Conservation (phyloP, 2,797 vertebrate species). For the Dromococcyx pavoninus region DNA sequence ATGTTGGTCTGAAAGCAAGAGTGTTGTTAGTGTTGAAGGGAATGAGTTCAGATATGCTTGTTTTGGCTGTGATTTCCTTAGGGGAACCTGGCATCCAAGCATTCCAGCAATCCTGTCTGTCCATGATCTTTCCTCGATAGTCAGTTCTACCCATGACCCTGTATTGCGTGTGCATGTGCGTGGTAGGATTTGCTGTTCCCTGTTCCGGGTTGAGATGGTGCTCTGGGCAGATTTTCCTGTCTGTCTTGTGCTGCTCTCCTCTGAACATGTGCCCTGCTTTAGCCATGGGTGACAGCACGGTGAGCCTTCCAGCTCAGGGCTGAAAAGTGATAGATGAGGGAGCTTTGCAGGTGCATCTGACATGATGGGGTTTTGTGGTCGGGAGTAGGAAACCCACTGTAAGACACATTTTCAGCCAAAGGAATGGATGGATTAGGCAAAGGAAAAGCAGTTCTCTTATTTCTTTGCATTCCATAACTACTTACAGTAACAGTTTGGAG, state of each 20-base stretch:
- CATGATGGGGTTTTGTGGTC: rapidly evolving
- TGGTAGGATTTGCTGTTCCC: neutral
- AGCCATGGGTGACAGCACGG: neutral
- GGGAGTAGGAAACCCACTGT: neutral
- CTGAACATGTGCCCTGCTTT: neutral
- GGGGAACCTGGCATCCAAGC: neutral
- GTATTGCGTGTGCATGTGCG: rapidly evolving
- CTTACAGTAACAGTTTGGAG: neutral
- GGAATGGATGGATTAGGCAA: neutral
- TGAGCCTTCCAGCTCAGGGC: neutral
- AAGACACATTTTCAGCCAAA: neutral
- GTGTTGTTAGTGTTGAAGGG: neutral
- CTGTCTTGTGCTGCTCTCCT: neutral
- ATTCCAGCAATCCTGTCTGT: neutral
- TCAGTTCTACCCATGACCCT: neutral
- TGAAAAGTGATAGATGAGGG: neutral
- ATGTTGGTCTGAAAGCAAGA: neutral
- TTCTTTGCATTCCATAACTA: neutral
- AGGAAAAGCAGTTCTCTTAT: neutral
- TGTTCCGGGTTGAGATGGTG: neutral
- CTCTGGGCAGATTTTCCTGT: neutral
- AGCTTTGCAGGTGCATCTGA: neutral
- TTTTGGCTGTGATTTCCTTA: neutral
- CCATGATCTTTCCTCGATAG: neutral
- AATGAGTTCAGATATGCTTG: neutral